Evolutionary conservation across 2,888 invertebrate species (phyloP).

Genomic region (Caenorhabditis uteleia): DNA sequence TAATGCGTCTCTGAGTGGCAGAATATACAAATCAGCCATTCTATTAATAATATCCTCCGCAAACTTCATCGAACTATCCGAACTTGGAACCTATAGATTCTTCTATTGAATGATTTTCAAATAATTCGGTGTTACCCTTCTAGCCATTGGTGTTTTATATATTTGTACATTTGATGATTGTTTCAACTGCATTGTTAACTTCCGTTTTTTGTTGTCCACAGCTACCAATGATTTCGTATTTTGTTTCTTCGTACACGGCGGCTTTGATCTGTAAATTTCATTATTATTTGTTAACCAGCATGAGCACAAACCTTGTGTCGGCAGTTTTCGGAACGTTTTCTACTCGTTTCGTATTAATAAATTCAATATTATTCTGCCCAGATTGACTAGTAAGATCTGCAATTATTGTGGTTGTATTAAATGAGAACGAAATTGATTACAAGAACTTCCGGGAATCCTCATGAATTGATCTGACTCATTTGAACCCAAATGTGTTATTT

Average conservation of each 20-base stretch:
- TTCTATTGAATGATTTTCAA: neutral
- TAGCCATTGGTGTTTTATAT: conserved; percentile 23
- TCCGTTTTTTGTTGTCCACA: neutral
- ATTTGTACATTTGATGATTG: conserved; percentile 29
- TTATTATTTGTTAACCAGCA: too few species aligned
- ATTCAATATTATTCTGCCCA: too few species aligned
- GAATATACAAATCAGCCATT: conserved; percentile 15
- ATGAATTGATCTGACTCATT: neutral
- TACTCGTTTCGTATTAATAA: too few species aligned
- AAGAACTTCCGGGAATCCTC: too few species aligned
- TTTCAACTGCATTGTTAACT: too few species aligned
- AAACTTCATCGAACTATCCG: conserved; percentile 4
- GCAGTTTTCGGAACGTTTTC: too few species aligned
- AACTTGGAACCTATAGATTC: conserved; percentile 10
- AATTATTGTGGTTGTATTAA: too few species aligned
- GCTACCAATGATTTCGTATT: neutral
- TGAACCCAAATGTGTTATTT: neutral
- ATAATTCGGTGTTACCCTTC: conserved; percentile 6
- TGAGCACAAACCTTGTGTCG: too few species aligned
- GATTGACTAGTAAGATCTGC: too few species aligned
- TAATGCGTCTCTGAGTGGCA: conserved; percentile 20
- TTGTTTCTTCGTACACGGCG: too few species aligned
- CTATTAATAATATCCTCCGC: conserved; percentile 3
- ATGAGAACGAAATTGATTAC: too few species aligned
- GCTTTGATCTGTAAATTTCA: too few species aligned